A percentile compares a stretch with the other conserved stretches of the same genome.
These are phyloP conservation scores for Edolisoma coerulescens DNA, from an alignment of 2,113 vertebrate species.

Conservation along the genomic window DNA sequence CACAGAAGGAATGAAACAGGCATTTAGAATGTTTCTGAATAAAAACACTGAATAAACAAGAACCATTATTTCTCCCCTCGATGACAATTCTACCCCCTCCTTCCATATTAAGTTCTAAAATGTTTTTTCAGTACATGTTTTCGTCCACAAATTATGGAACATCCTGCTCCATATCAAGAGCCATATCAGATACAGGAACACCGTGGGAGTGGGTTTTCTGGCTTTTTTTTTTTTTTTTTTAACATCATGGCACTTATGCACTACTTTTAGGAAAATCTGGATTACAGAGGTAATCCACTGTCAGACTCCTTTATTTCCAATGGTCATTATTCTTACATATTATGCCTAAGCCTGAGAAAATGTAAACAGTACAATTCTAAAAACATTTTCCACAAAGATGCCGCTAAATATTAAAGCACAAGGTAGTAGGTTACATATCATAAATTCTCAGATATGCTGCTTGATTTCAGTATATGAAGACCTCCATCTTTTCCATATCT, in stretches of 20 bases:
- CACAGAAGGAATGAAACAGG: constrained; percentile 8
- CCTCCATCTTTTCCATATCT: not conserved
- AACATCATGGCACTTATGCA: not conserved
- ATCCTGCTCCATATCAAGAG: not conserved
- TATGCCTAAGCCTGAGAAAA: constrained; percentile 34
- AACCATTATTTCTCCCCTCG: not conserved
- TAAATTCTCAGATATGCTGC: constrained; percentile 18
- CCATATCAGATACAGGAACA: not conserved
- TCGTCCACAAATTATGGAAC: not conserved
- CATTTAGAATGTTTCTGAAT: not conserved
- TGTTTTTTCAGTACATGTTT: not conserved
- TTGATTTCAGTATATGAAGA: not conserved
- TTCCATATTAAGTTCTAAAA: not conserved
- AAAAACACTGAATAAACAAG: not conserved
- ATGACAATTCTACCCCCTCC: not conserved
- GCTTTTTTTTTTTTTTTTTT: not conserved
- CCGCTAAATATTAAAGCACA: constrained; percentile 21
- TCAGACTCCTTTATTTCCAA: not conserved
- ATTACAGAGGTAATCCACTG: not conserved
- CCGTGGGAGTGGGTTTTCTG: not conserved
- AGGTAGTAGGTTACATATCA: not conserved
- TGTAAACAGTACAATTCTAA: constrained; percentile 47
- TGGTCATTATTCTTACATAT: not conserved
- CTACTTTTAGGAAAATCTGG: not conserved
- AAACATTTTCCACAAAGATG: not conserved